Evolutionary conservation across 30 jellyfish, hydroid and myxozoan species (phyloP), one percentile per base, ranked within the genome.

Genomic region (Cassiopea xamachana): DNA sequence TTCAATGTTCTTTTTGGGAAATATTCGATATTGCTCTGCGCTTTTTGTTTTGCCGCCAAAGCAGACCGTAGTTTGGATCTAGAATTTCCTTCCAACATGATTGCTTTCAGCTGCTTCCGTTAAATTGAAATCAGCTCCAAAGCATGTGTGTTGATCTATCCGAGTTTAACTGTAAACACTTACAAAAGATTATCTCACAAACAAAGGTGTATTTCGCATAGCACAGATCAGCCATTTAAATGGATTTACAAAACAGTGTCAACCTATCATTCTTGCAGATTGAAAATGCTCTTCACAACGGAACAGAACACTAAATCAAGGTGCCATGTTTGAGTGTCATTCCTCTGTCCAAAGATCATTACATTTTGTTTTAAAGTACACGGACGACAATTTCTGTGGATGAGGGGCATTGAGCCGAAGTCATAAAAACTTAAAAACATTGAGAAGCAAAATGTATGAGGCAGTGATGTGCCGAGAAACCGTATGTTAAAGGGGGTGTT

Each of bases 91-190:
- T n/a, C 16, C 69, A 60, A 70, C 39, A 59, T 17, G 89, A 80
- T 49, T 55, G 79, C 89, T 62, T 62, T 71, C 69, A 39, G 46
- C 18, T 59, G 51, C 80, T 84, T 84, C 92, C 92, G 92, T 84
- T 69, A 84, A 75, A 59, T 51, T 84, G 62, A 69, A 84, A 44
- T 9, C 51, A 71, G 61, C n/a, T 46, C 70, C 67, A 72, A 84
- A 44, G 79, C 89, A 67, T 50, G 64, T n/a, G 73, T 14, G 17
- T 1, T 17, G 48, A 39, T 70, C 79, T n/a, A 84, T 84, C 79
- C 48, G 55, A 84, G 70, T 70, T 58, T 27, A n/a, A 43, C 50
- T 58, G 75, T 50, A 78, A 78, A 78, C 71, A 50, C 75, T n/a
- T 18, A 6, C 12, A 48, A 8, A 8, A 60, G 87, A 59, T 78